Conservation (phyloP, 2,888 invertebrate genomes). For the Girardia tigrina region DNA sequence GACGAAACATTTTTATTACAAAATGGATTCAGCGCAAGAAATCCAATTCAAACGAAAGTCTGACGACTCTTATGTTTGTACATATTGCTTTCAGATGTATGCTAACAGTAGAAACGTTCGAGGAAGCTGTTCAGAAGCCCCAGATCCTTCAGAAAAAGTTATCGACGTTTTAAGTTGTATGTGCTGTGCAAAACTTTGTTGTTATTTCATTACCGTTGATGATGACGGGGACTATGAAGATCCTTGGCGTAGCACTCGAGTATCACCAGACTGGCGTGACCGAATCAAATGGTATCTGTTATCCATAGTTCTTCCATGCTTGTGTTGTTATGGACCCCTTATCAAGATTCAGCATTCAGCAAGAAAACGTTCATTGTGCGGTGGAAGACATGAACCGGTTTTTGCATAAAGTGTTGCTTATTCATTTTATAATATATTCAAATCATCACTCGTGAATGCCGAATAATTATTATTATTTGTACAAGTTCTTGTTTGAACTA, state of each 20-base stretch:
- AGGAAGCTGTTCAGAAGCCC: conserved; percentile 12
- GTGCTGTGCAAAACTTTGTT: background rate
- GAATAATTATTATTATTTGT: no score
- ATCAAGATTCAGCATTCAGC: background rate
- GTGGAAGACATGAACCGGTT: conserved; percentile 4
- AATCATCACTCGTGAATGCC: no score
- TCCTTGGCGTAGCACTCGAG: background rate
- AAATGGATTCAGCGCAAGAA: background rate
- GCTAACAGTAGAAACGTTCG: background rate
- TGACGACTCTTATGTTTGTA: background rate
- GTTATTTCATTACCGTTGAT: background rate
- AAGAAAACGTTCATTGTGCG: background rate
- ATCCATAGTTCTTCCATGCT: background rate
- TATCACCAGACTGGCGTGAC: background rate
- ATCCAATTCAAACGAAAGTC: background rate
- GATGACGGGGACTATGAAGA: conserved; percentile 16
- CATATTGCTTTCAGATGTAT: conserved; percentile 13
- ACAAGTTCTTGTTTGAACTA: no score
- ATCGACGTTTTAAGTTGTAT: background rate
- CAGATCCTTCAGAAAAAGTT: conserved; percentile 11
- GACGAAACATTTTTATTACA: background rate
- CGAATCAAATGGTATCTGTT: background rate
- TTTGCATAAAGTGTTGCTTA: background rate
- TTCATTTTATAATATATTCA: no score
- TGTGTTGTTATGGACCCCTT: background rate